Base-by-base conservation (phyloP, 30 jellyfish, hydroid and myxozoan species). In the Chrysaora quinquecirrha region DNA sequence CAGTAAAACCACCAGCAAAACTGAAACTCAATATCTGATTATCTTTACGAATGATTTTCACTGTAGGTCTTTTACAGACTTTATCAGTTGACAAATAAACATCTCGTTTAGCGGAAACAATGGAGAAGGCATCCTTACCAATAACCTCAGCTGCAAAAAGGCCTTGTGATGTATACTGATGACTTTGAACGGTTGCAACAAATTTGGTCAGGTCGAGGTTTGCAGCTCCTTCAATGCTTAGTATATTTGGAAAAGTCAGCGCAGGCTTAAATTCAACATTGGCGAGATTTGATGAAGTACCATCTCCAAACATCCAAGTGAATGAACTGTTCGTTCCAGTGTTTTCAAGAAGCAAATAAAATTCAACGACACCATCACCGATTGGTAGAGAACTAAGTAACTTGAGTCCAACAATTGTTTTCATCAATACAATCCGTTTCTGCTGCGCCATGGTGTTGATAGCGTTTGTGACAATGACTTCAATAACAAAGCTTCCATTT, bases 241-340 rank as follows among this genome's bases (percentile, higher is more conserved):
- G 29, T 12, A 80, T 80, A 11, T 52, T 52, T 31, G 78, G 78
- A 21, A 80, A 18, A 49, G 29, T 35, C 14, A 2, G 31, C 3
- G 90, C 90, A 7, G 90, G 56, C 19, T 29, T 29, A 23, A 80
- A 80, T 21, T 1, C 12, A 0, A 46, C 24, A 0, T 27, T 47
- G 1, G 60, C 50, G 25, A 19, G 68, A 3, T 18, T 80, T 9
- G 2, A 19, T 34, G 33, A 46, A 0, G 46, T 31, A 12, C 90
- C 78, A 32, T 80, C 83, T 67, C 83, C 83, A 80, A 80, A 80
- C 20, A 50, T 50, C 90, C 90, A 80, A 14, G 7, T 29, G 33
- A 65, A 80, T n/a, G 24, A 22, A 21, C 78, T 7, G 56, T 60
- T 30, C 7, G 30, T n/a, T 10, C 77, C 83, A n/a, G 35, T 47